Percentiles rank a stretch among this genome's conserved stretches.
Evolutionary conservation across 1,140 invertebrate genomes (phyloP).

Genomic region (Drosophila arawakana): DNA sequence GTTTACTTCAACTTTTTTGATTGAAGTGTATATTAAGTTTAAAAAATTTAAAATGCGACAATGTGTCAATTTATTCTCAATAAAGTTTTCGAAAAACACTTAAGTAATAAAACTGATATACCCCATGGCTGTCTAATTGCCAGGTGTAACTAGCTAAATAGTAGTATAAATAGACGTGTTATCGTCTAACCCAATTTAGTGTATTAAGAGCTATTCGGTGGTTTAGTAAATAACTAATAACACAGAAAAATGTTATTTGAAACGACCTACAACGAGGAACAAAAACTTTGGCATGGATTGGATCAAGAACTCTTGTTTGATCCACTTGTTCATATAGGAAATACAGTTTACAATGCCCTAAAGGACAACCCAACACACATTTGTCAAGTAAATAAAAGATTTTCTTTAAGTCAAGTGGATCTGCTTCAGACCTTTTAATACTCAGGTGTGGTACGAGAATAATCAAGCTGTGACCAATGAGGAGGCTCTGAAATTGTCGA

Average conservation of each 20-base stretch:
- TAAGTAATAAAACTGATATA: not conserved
- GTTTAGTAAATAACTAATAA: not conserved
- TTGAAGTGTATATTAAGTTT: too few species aligned
- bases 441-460: constrained; percentile 18
- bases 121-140: not conserved
- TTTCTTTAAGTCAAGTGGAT: not conserved
- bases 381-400: constrained; percentile 12
- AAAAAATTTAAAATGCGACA: too few species aligned
- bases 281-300: constrained; percentile 17
- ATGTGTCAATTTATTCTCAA: too few species aligned
- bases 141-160: not conserved
- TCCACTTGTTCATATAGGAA: not conserved
- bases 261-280: constrained; percentile 18
- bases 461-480: not conserved
- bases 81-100: too few species aligned
- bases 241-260: constrained; percentile 27
- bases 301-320: not conserved
- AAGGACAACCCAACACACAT: constrained; percentile 8
- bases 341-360: constrained; percentile 16
- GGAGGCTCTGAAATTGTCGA: constrained; percentile 3
- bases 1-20: too few species aligned
- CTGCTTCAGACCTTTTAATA: not conserved
- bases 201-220: not conserved
- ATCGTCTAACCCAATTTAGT: constrained; percentile 5
- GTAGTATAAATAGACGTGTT: not conserved